Evolutionary conservation across 2,888 invertebrate species (phyloP), one percentile per base, ranked within the genome.

Genomic region (Hoplodrina ambigua): DNA sequence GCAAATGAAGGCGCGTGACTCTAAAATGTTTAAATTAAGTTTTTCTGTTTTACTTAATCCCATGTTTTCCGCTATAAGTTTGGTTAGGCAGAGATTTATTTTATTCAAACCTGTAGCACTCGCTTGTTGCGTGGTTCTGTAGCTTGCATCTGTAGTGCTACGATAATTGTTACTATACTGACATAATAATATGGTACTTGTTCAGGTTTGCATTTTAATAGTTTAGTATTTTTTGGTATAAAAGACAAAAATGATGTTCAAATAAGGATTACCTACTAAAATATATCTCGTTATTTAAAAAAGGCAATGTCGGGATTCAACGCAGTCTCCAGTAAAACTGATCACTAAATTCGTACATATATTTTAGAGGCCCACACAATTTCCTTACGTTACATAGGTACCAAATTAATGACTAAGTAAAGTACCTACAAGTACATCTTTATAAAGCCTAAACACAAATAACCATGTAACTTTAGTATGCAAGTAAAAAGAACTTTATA

Each of bases 341-440:
- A 68, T 79, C 73, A 62, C 65, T n/a, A 49, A 68, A 72, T 74
- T 75, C 67, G 73, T 80, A 78, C 65, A 80, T 69, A 64, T 71
- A 80, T 70, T 66, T 69, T 60, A 54, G 65, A 73, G 41, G 65
- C 72, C 49, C 53, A 11, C 70, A 69, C 69, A 73, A 73, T 72
- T 75, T 79, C 62, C 69, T 79, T 60, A 71, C 68, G 65, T 66
- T 61, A 62, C 75, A 80, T 82, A 79, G 37, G 8, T 15, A 44
- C 44, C 73, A 85, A 77, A 80, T 81, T 77, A 76, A 83, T 83
- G 59, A 19, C 59, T 63, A 57, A 65, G 68, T 69, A 58, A 68
- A 63, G 54, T 50, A 72, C 11, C 11, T 1, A 41, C 30, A 61
- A 52, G 57, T 68, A 57, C 49, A 59, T 68, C 15, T 37, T 67